Conservation (phyloP, 53 echinoderm and acorn worm genomes). For the Patiria pectinifera region DNA sequence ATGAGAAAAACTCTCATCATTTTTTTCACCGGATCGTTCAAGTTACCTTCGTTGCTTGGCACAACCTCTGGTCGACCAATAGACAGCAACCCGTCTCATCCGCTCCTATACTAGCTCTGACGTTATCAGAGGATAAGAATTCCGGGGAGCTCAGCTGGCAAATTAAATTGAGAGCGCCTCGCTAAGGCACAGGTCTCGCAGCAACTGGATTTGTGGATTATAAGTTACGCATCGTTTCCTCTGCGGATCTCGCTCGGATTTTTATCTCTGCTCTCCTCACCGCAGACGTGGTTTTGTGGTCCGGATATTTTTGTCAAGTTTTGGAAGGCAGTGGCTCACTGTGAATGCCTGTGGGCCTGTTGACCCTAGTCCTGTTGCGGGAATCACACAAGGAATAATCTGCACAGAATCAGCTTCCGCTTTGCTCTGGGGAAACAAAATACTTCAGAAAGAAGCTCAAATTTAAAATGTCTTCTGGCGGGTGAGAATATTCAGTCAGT, state of each 20-base stretch:
- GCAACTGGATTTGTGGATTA: background rate
- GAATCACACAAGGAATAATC: background rate
- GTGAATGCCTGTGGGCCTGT: background rate
- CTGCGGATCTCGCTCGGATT: background rate
- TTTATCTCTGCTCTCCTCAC: background rate
- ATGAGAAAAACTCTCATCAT: conserved; percentile 14
- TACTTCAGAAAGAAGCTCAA: background rate
- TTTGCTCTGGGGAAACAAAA: background rate
- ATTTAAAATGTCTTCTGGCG: background rate
- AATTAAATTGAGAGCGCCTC: background rate
- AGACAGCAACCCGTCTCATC: background rate
- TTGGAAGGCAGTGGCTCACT: background rate
- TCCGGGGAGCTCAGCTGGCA: background rate
- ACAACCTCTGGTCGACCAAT: background rate
- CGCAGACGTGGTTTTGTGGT: too few species aligned
- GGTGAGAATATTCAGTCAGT: background rate
- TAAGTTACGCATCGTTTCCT: background rate
- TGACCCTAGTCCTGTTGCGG: background rate
- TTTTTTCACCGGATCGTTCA: background rate
- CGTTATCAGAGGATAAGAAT: background rate
- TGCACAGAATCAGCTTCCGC: background rate
- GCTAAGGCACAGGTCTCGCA: background rate
- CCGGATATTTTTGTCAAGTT: background rate
- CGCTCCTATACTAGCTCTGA: background rate
- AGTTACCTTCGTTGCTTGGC: too few species aligned